phyloP scores from a whole-genome alignment of 1,140 invertebrate genomes.

The Nilaparvata lugens region DNA sequence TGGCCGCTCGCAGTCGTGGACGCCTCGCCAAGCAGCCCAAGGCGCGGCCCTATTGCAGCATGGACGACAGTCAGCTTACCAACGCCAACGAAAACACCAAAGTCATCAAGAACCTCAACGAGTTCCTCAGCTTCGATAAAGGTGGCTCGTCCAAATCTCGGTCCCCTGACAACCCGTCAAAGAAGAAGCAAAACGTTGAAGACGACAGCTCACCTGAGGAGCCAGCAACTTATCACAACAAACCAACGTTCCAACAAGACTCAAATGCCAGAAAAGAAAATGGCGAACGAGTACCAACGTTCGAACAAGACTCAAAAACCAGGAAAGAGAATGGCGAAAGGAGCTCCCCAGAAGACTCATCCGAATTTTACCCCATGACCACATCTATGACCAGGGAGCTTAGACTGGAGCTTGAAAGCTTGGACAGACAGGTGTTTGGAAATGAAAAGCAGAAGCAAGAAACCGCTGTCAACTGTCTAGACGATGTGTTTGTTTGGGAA shows the following conservation, averaged over 20 bases:
- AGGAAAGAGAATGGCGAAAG: slow-evolving; percentile 40
- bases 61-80: slow-evolving; percentile 30
- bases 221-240: too few species aligned
- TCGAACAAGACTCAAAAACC: slow-evolving; percentile 28
- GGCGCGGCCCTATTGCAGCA: slow-evolving; percentile 28
- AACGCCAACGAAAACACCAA: slow-evolving; percentile 31
- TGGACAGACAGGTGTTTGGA: slow-evolving; percentile 68
- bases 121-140: slow-evolving; percentile 63
- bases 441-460: slow-evolving; percentile 18
- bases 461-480: slow-evolving; percentile 26
- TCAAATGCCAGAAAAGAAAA: slow-evolving; percentile 35
- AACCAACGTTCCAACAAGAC: too few species aligned
- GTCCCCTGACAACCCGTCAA: slow-evolving; percentile 26
- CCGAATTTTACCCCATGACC: slow-evolving; percentile 76
- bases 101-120: slow-evolving; percentile 74
- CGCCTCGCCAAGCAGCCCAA: slow-evolving; percentile 13
- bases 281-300: slow-evolving; percentile 29
- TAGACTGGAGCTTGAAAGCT: slow-evolving; percentile 65
- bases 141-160: not conserved
- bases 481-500: slow-evolving; percentile 66
- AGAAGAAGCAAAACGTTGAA: slow-evolving; percentile 32
- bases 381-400: slow-evolving; percentile 73
- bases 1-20: slow-evolving; percentile 25
- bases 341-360: slow-evolving; percentile 63
- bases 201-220: slow-evolving; percentile 29